A percentile compares a stretch with the other conserved stretches of the same genome.
phyloP scores from a whole-genome alignment of 2,797 vertebrate species.

The Pangasius mekongensis region DNA sequence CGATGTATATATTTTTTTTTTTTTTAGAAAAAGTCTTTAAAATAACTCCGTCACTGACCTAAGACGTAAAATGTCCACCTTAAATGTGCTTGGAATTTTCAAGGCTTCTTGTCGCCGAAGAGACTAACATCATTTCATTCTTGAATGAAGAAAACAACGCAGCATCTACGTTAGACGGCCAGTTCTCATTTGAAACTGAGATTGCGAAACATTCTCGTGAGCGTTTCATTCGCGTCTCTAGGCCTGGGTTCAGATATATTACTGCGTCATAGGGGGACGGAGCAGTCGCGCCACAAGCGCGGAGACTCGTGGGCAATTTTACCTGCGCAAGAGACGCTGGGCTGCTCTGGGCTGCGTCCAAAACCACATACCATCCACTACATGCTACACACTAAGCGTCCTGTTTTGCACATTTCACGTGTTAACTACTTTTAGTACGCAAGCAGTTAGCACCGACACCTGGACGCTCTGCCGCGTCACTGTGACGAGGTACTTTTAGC shows the following conservation, averaged over 20 bases:
- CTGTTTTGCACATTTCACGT: not conserved
- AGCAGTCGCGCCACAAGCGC: conserved; percentile 57
- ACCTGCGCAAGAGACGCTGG: conserved; percentile 57
- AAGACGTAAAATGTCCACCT: not conserved
- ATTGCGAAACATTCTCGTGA: conserved; percentile 31
- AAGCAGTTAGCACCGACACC: conserved; percentile 51
- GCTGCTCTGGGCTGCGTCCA: conserved; percentile 6
- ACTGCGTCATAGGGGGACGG: conserved; percentile 78
- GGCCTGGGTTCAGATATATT: conserved; percentile 65
- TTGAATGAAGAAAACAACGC: not conserved
- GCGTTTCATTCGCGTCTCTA: conserved; percentile 16
- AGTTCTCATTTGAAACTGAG: conserved; percentile 6
- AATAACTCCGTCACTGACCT: not conserved
- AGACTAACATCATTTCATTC: not conserved
- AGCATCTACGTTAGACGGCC: not conserved
- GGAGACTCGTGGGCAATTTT: conserved; percentile 70
- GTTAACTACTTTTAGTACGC: not conserved
- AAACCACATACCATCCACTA: not conserved
- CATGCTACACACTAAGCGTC: not conserved
- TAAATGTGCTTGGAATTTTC: not conserved
- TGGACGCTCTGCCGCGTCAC: not conserved
- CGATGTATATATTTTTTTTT: not conserved
- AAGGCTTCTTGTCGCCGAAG: not conserved
- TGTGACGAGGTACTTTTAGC: conserved; percentile 7
- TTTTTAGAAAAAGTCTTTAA: not conserved